Percentiles rank a stretch among this genome's conserved stretches.
Evolutionary conservation across 2,113 vertebrate genomes (phyloP).

Genomic region (Plecotus auritus): DNA sequence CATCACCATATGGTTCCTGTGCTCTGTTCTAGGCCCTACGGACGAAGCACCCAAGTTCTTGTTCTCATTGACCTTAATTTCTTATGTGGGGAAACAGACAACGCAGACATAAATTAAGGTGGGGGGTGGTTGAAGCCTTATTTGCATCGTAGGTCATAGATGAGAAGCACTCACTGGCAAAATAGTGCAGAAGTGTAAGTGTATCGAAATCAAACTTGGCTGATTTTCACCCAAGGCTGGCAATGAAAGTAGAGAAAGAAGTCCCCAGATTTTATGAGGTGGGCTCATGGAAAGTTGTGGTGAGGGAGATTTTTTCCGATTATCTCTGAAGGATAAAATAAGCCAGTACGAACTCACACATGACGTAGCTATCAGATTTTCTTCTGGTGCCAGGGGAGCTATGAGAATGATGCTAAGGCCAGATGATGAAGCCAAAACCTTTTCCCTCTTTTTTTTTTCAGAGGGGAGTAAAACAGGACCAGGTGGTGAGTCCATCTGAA

Average conservation of each 20-base stretch:
- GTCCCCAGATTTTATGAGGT: neutral
- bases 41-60: neutral
- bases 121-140: neutral
- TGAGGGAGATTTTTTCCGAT: neutral
- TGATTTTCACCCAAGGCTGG: neutral
- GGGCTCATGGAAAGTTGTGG: neutral
- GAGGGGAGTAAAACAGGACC: neutral
- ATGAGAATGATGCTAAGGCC: neutral
- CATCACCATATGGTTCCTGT: neutral
- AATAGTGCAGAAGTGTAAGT: neutral
- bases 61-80: neutral
- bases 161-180: fast-evolving
- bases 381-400: neutral
- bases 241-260: neutral
- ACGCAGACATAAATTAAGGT: neutral
- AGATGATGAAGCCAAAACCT: neutral
- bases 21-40: neutral
- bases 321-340: neutral
- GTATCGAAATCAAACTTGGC: neutral
- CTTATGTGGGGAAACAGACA: neutral
- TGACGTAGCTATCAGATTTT: neutral
- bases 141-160: neutral
- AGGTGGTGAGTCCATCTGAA: neutral
- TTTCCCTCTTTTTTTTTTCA: too few species aligned
- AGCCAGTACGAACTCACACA: neutral